These are phyloP conservation scores for Pelusios castaneus DNA, from an alignment of 2,113 vertebrate genomes.

Conservation along the genomic window DNA sequence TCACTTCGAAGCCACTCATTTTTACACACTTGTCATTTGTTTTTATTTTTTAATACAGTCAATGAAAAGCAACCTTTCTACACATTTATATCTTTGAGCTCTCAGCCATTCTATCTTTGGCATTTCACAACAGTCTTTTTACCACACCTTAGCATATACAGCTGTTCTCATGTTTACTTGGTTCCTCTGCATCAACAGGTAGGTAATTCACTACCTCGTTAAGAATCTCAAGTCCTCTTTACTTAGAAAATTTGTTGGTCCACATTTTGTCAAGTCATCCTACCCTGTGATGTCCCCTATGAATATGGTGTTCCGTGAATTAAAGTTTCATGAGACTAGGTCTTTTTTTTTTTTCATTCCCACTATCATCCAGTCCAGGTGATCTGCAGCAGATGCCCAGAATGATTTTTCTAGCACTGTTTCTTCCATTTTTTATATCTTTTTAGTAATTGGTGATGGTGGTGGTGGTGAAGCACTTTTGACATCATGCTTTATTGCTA, in stretches of 20 bases:
- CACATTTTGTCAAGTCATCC: neutral
- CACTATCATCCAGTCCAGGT: neutral
- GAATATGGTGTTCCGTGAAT: neutral
- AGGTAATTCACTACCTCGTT: neutral
- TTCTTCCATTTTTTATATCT: neutral
- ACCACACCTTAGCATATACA: rapidly evolving
- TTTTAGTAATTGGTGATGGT: neutral
- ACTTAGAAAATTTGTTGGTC: too few relatives aligned
- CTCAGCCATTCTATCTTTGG: neutral
- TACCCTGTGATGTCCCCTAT: neutral
- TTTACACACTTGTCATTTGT: neutral
- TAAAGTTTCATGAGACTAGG: neutral
- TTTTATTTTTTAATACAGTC: neutral
- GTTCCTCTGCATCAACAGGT: neutral
- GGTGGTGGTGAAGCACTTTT: neutral
- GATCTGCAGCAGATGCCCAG: neutral
- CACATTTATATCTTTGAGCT: neutral
- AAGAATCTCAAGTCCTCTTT: neutral
- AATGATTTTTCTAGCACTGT: neutral
- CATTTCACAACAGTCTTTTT: neutral
- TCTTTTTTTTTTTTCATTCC: neutral
- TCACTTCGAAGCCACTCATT: neutral
- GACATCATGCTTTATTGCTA: neutral
- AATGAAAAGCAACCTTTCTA: neutral
- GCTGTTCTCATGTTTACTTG: neutral